Base-by-base conservation (phyloP, 2,797 vertebrate species). In the Iguana delicatissima region DNA sequence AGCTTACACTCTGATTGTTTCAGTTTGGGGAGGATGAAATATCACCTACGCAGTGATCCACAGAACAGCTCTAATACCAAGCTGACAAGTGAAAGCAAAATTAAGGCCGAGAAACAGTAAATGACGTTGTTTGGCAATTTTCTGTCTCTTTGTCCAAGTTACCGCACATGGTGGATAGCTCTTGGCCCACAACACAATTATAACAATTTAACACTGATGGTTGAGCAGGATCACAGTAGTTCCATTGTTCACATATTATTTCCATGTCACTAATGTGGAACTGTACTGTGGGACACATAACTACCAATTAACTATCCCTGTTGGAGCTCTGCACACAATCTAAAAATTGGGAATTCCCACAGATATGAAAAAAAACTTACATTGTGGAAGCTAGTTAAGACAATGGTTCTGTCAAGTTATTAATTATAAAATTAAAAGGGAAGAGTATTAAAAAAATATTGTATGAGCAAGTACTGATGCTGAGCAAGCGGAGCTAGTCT, bases 111-210 rank as follows among this genome's bases (percentile, higher is more conserved):
- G 93, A 88, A 93, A 93, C 10, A 85, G 79, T 87, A 1, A 26
- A 81, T 73, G 94, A 95, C 0, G 59, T 94, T 55, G n/a, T 29
- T 20, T 0, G 90, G 94, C 0, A 20, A 93, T 91, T 94, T 95
- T 93, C 96, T 92, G 83, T 91, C 6, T 92, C 90, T 95, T 96
- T 96, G 95, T 96, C 94, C 83, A 29, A 79, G 69, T 85, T 87
- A 9, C 91, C 93, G 93, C 95, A 95, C 93, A 94, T 95, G 88
- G 84, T 0, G 0, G 88, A 85, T 87, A 50, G 89, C 90, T 92
- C 74, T 83, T 89, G 91, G 90, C 91, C 62, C 32, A n/a, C 74
- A 91, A 55, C 93, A 92, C 96, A 96, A 95, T 97, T 97, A 97
- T 20, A 87, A 14, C 86, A 12, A 97, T 96, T 95, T 93, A 3